phyloP scores from a whole-genome alignment of 2,888 invertebrate genomes.

The Dendrolimus pini region DNA sequence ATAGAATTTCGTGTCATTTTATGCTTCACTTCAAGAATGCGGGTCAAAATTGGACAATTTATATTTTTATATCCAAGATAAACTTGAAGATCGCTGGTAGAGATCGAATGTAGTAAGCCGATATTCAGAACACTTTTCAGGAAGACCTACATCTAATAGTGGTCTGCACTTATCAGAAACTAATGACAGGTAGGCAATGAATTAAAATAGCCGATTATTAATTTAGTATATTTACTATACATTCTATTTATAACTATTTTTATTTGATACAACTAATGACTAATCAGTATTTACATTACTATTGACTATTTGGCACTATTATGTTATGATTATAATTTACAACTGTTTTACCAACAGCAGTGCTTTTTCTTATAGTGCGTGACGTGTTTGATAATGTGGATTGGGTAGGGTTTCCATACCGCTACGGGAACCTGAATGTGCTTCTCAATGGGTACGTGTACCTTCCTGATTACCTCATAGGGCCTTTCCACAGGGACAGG shows the following conservation, averaged over 20 bases:
- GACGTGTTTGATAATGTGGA: conserved; percentile 69
- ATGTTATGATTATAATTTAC: conserved; percentile 26
- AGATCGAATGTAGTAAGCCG: too few species aligned
- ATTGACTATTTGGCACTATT: conserved; percentile 69
- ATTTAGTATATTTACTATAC: background rate
- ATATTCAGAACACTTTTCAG: too few species aligned
- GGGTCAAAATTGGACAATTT: too few species aligned
- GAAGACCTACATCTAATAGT: too few species aligned
- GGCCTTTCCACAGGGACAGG: conserved; percentile 60
- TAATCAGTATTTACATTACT: conserved; percentile 64
- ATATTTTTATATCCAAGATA: too few species aligned
- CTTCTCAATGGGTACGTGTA: conserved; percentile 60
- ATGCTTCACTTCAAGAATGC: too few species aligned
- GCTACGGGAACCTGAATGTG: conserved; percentile 62
- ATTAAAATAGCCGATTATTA: background rate
- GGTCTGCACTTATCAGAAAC: too few species aligned
- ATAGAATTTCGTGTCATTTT: too few species aligned
- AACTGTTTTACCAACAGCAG: conserved; percentile 54
- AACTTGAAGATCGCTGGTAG: too few species aligned
- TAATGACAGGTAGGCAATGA: background rate
- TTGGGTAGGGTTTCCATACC: conserved; percentile 66
- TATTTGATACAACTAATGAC: conserved; percentile 60
- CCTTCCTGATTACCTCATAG: conserved; percentile 63
- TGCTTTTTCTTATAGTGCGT: conserved; percentile 69
- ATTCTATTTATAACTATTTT: background rate